phyloP scores from a whole-genome alignment of 2,888 invertebrate species.

The Hirtodrosophila cameraria region DNA sequence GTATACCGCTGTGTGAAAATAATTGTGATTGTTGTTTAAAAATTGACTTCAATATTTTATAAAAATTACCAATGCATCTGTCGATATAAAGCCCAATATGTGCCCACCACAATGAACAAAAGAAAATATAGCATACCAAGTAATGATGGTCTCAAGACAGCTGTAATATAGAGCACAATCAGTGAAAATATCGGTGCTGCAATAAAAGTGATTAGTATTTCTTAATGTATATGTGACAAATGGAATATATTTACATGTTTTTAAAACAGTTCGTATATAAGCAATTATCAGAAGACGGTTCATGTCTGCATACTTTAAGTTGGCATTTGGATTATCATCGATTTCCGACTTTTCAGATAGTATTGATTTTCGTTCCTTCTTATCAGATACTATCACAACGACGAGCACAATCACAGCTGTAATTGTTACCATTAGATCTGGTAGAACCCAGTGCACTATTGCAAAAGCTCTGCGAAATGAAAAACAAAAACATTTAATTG shows the following conservation, averaged over 20 bases:
- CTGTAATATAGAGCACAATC: constrained; percentile 52
- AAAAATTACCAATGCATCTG: constrained; percentile 32
- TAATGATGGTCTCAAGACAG: constrained; percentile 90
- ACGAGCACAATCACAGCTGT: constrained; percentile 30
- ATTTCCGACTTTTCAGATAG: neutral
- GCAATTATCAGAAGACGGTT: constrained; percentile 56
- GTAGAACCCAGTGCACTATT: constrained; percentile 49
- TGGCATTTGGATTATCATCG: neutral
- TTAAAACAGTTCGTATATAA: constrained; percentile 53
- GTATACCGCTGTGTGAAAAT: constrained; percentile 9
- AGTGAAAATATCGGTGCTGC: constrained; percentile 61
- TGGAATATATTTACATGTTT: constrained; percentile 41
- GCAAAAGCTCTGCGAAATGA: constrained; percentile 21
- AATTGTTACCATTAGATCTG: constrained; percentile 44
- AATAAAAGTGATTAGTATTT: neutral
- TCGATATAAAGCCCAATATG: constrained; percentile 88
- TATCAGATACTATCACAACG: constrained; percentile 14
- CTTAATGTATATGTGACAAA: too few relatives aligned
- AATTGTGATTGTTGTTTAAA: neutral
- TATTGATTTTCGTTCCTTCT: constrained; percentile 2
- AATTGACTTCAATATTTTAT: neutral
- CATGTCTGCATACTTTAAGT: constrained; percentile 31
- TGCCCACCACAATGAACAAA: constrained; percentile 91
- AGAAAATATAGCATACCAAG: constrained; percentile 92
- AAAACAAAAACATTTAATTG: neutral